phyloP scores from a whole-genome alignment of 2,888 invertebrate species.

The Drosophila testacea region DNA sequence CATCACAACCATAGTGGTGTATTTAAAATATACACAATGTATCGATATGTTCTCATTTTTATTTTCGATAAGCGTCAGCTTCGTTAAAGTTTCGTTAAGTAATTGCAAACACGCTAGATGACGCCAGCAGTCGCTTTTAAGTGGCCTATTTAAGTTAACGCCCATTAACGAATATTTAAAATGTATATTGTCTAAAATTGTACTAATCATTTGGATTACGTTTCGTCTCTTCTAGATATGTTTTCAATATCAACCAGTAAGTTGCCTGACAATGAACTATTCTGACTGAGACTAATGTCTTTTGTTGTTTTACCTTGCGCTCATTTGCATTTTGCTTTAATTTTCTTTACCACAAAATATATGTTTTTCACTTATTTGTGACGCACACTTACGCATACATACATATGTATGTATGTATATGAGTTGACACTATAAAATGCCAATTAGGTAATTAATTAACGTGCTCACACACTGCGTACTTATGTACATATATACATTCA shows the following conservation, averaged over 20 bases:
- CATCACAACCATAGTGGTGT: neutral
- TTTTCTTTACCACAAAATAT: neutral
- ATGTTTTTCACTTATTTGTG: no score
- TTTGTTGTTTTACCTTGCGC: neutral
- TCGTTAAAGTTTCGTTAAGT: constrained; percentile 2
- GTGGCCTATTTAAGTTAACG: neutral
- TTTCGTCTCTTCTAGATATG: neutral
- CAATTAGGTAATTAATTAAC: constrained; percentile 3
- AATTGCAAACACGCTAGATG: constrained; percentile 9
- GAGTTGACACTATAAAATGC: neutral
- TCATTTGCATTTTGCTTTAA: neutral
- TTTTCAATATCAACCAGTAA: neutral
- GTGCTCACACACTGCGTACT: neutral
- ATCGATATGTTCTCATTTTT: neutral
- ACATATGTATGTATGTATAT: neutral
- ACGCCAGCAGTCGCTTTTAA: constrained; percentile 2
- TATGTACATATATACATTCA: neutral
- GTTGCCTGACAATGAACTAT: neutral
- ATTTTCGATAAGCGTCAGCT: neutral
- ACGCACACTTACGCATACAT: neutral
- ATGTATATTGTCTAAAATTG: neutral
- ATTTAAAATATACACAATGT: neutral
- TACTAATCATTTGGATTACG: no score
- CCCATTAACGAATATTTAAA: constrained; percentile 18
- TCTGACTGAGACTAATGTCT: neutral